These are phyloP conservation scores for Apamea monoglypha DNA, from an alignment of 2,888 invertebrate genomes.

Conservation along the genomic window DNA sequence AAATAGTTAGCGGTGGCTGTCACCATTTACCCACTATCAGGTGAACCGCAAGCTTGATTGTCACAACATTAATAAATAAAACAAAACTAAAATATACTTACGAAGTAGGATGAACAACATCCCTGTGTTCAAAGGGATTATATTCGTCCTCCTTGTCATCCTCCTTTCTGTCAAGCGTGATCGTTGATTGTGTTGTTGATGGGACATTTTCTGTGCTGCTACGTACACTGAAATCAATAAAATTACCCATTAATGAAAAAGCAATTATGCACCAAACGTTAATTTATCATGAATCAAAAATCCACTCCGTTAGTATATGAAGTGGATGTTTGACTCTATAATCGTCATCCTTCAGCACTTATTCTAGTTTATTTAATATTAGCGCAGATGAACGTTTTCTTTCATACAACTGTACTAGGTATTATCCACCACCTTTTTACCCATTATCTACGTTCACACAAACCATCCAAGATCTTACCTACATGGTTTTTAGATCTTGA, in stretches of 20 bases:
- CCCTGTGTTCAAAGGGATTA: conserved; percentile 92
- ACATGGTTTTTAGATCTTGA: not conserved
- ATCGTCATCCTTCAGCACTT: not conserved
- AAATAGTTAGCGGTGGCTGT: not conserved
- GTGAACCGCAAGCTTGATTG: not conserved
- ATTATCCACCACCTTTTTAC: not conserved
- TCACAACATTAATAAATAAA: not conserved
- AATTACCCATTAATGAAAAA: not conserved
- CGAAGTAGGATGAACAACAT: conserved; percentile 92
- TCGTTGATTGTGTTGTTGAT: conserved; percentile 76
- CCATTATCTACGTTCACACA: not conserved
- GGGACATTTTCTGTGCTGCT: conserved; percentile 63
- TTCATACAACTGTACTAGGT: not conserved
- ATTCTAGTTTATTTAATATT: not conserved
- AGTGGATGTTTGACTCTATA: not conserved
- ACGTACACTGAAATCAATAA: conserved; percentile 42
- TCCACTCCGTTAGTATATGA: not conserved
- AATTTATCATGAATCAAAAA: not conserved
- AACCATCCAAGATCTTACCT: not conserved
- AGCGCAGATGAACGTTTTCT: not conserved
- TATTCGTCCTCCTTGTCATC: conserved; percentile 84
- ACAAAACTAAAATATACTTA: conserved; percentile 79
- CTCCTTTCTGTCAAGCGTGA: conserved; percentile 73
- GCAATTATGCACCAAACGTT: not conserved
- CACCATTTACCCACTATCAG: no score